Base-by-base conservation (phyloP, 2,797 vertebrate genomes). In the Heterohyrax brucei region DNA sequence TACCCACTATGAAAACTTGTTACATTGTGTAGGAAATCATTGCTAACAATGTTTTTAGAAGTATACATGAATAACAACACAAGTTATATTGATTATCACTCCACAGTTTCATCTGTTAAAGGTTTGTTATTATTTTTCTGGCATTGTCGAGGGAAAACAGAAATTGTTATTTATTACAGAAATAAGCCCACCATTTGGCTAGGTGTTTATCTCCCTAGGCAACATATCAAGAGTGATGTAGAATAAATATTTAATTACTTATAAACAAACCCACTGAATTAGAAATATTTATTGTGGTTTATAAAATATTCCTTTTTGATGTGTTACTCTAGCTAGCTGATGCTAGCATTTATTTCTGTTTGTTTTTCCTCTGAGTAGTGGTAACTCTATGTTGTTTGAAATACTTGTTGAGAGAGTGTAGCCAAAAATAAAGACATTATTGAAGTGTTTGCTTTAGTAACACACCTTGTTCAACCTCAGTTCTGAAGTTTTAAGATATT, bases 51-150 rank as follows among this genome's bases (percentile, higher is more conserved):
- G 88, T 95, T 96, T 95, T 56, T 7, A 66, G 59, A 91, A 5
- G 48, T 95, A 64, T 77, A 93, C 81, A 70, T 10, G 59, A 87
- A 87, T 26, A 94, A 33, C 78, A 90, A 96, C 95, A 93, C 53
- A 61, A 89, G 26, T 87, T 87, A 1, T 97, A 96, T 92, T 97
- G 97, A 98, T 97, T 95, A 95, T 50, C 66, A 89, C 50, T 70
- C 53, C 33, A 48, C n/a, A 14, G 44, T 73, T 70, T 85, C 87
- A 44, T 94, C 78, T 81, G 70, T 16, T 22, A 93, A 83, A 94
- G 93, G 33, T 93, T 82, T 93, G 56, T 85, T 94, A 88, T 90
- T 95, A 81, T 93, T 92, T 97, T 92, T 81, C 85, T 79, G 68
- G 56, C 33, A 84, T 84, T 46, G 28, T 87, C 26, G 9, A 6